Conservation (phyloP, 2,113 vertebrate genomes). For the Pseudorasbora parva region DNA sequence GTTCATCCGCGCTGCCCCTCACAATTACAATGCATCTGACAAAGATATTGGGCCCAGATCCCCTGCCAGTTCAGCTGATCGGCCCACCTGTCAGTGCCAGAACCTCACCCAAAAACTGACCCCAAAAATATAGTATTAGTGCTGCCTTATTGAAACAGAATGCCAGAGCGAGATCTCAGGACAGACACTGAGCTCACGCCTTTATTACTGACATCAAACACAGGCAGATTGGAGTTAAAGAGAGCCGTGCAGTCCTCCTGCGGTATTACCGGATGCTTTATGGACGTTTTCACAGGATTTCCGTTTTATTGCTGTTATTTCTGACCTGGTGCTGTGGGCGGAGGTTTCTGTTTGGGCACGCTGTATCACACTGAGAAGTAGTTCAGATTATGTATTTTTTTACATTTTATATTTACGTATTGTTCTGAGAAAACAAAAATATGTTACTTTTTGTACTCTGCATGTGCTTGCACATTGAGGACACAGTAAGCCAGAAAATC, state of each 20-base stretch:
- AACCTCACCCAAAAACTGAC: constrained; percentile 64
- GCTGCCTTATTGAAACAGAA: constrained; percentile 64
- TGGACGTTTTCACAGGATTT: too few species aligned
- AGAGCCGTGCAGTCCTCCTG: background rate
- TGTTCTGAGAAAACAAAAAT: too few species aligned
- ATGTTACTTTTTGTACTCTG: too few species aligned
- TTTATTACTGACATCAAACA: constrained; percentile 5
- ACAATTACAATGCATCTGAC: constrained; percentile 77
- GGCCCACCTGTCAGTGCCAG: constrained; percentile 42
- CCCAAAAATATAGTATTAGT: constrained; percentile 66
- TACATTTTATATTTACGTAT: too few species aligned
- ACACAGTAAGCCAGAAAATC: too few species aligned
- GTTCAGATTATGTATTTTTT: too few species aligned
- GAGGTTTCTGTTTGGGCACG: too few species aligned
- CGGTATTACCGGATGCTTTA: background rate
- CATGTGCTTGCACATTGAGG: too few species aligned
- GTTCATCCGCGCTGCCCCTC: constrained; percentile 67
- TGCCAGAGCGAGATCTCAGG: constrained; percentile 35
- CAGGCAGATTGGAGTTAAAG: background rate
- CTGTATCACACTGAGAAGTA: too few species aligned
- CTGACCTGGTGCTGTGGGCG: too few species aligned
- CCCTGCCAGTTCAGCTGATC: constrained; percentile 65
- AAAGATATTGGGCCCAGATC: constrained; percentile 74
- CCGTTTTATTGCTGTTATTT: too few species aligned
- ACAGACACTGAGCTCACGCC: background rate